These are phyloP conservation scores for Etia nguti DNA, from an alignment of 2,113 vertebrate genomes.

Conservation along the genomic window DNA sequence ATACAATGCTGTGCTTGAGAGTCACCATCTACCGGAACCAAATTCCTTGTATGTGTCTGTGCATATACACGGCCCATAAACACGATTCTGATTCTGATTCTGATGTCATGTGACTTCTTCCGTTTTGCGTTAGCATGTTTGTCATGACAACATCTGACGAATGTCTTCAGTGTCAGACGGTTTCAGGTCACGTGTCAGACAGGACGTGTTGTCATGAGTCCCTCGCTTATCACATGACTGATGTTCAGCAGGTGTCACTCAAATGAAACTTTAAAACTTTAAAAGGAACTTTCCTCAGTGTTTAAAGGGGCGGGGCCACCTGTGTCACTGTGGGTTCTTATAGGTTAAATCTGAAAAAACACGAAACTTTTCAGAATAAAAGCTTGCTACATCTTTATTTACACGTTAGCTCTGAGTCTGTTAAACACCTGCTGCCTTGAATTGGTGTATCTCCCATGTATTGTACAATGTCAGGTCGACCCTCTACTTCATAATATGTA, in stretches of 20 bases:
- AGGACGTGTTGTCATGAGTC: not conserved
- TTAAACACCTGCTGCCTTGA: not conserved
- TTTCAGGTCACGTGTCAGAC: not conserved
- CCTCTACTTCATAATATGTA: too few species aligned
- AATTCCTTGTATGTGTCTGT: too few species aligned
- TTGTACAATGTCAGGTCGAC: too few species aligned
- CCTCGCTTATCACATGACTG: not conserved
- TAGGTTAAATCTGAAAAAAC: not conserved
- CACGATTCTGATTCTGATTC: too few species aligned
- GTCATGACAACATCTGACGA: too few species aligned
- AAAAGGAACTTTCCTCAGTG: fast-evolving
- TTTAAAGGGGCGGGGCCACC: not conserved
- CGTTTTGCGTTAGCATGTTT: too few species aligned
- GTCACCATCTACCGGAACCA: too few species aligned
- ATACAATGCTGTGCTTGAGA: too few species aligned
- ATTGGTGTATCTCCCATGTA: too few species aligned
- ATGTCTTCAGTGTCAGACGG: fast-evolving
- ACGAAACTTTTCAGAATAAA: not conserved
- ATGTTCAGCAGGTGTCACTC: too few species aligned
- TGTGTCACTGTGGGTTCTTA: not conserved
- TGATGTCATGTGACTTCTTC: too few species aligned
- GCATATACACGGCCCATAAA: too few species aligned
- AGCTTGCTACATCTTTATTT: not conserved
- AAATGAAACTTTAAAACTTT: not conserved
- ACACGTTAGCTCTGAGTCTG: not conserved